These are phyloP conservation scores for Xyrauchen texanus DNA, from an alignment of 2,113 vertebrate genomes.

Conservation along the genomic window DNA sequence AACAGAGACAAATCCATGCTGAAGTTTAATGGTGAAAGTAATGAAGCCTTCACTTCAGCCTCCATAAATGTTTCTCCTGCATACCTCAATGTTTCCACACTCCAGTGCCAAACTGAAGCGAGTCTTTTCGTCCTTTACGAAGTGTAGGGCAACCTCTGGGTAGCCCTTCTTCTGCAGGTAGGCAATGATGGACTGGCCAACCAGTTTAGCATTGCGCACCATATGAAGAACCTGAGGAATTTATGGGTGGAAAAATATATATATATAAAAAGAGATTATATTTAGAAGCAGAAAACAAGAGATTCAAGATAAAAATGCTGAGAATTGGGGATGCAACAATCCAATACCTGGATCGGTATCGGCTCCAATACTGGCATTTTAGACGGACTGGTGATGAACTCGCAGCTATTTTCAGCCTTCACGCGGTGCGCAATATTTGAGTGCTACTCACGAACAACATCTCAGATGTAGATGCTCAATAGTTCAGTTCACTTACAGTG, in stretches of 20 bases:
- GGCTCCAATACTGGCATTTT: no score
- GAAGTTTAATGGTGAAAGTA: no score
- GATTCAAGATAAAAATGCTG: no score
- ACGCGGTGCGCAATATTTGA: no score
- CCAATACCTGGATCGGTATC: no score
- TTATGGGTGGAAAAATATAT: not conserved
- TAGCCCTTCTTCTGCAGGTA: slow-evolving; percentile 98
- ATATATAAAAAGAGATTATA: not conserved
- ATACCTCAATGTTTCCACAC: slow-evolving; percentile 92
- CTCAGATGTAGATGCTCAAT: no score
- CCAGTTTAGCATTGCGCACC: slow-evolving; percentile 94
- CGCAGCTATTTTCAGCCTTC: no score
- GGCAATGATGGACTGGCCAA: slow-evolving; percentile 97
- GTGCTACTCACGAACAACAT: no score
- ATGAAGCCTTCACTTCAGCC: no score
- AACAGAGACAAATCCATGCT: not conserved
- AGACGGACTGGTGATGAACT: no score
- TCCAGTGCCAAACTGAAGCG: slow-evolving; percentile 92
- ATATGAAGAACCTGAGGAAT: slow-evolving; percentile 89
- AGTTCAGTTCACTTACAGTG: no score
- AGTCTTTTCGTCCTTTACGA: slow-evolving; percentile 96
- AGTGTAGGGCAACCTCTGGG: slow-evolving; percentile 94
- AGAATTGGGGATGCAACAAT: no score
- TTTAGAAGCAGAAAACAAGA: not conserved
- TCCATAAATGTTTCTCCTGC: not conserved